These are phyloP conservation scores for Seriola rivoliana DNA, from an alignment of 2,113 vertebrate species.

Conservation along the genomic window DNA sequence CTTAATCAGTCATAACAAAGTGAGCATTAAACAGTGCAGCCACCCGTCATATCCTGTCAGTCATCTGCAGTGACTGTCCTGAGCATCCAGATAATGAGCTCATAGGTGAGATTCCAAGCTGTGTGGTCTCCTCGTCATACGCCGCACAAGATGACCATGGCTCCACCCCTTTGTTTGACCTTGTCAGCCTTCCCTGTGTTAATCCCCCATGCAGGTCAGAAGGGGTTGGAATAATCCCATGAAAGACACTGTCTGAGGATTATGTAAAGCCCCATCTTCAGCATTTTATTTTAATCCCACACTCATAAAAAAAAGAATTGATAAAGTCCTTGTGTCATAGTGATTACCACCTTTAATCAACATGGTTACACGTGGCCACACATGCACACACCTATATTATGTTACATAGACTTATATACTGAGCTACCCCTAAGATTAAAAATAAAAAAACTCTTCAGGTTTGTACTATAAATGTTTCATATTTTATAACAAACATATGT, in stretches of 20 bases:
- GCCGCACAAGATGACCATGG: not conserved
- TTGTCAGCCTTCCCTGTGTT: slow-evolving; percentile 11
- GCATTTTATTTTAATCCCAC: slow-evolving; percentile 32
- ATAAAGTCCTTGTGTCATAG: not conserved
- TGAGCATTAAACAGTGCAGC: no score
- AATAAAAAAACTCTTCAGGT: no score
- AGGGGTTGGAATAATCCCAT: slow-evolving; percentile 40
- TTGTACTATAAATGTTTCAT: no score
- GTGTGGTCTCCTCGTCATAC: not conserved
- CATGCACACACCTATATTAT: not conserved
- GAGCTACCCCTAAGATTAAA: no score
- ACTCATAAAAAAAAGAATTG: slow-evolving; percentile 14
- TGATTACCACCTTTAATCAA: slow-evolving; percentile 3
- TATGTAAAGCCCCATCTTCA: slow-evolving; percentile 37
- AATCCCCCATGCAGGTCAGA: slow-evolving; percentile 43
- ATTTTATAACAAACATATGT: no score
- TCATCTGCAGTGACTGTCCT: not conserved
- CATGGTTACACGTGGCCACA: not conserved
- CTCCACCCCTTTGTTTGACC: not conserved
- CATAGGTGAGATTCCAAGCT: not conserved
- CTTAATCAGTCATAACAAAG: no score
- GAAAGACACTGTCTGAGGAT: slow-evolving; percentile 42
- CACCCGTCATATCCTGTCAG: not conserved
- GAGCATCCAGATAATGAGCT: not conserved
- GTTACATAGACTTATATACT: no score